Percentiles rank a stretch among this genome's conserved stretches.
These are phyloP conservation scores for Orthonevra nobilis DNA, from an alignment of 2,888 invertebrate species.

Conservation along the genomic window DNA sequence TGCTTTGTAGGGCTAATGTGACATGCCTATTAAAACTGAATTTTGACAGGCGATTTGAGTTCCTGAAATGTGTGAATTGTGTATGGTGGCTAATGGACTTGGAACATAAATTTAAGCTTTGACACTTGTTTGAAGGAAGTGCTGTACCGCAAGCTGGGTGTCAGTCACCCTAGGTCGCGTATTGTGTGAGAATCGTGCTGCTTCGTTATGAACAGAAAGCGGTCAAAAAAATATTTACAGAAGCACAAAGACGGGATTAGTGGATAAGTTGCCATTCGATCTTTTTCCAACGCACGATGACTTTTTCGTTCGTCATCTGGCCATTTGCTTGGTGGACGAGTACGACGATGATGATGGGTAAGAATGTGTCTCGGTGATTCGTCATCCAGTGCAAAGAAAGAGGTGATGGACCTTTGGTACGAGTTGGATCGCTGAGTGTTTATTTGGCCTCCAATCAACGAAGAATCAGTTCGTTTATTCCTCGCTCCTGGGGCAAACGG, in stretches of 20 bases:
- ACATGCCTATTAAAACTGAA: conserved; percentile 69
- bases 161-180: no score
- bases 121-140: conserved; percentile 32
- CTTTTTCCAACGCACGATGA: conserved; percentile 44
- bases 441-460: conserved; percentile 69
- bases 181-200: no score
- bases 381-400: conserved; percentile 58
- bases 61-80: conserved; percentile 57
- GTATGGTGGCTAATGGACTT: conserved; percentile 53
- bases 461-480: conserved; percentile 70
- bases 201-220: conserved; percentile 29
- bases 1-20: conserved; percentile 56
- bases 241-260: conserved; percentile 68
- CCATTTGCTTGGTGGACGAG: background rate
- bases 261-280: conserved; percentile 57
- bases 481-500: conserved; percentile 22
- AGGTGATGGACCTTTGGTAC: conserved; percentile 48
- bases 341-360: conserved; percentile 44
- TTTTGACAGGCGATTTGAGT: conserved; percentile 70
- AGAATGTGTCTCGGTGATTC: conserved; percentile 54
- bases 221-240: conserved; percentile 65
- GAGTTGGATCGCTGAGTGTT: conserved; percentile 38
- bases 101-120: conserved; percentile 50
- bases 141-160: no score
- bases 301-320: conserved; percentile 10